These are phyloP conservation scores for Chirona hameri DNA, from an alignment of 2,888 invertebrate genomes.

Conservation along the genomic window DNA sequence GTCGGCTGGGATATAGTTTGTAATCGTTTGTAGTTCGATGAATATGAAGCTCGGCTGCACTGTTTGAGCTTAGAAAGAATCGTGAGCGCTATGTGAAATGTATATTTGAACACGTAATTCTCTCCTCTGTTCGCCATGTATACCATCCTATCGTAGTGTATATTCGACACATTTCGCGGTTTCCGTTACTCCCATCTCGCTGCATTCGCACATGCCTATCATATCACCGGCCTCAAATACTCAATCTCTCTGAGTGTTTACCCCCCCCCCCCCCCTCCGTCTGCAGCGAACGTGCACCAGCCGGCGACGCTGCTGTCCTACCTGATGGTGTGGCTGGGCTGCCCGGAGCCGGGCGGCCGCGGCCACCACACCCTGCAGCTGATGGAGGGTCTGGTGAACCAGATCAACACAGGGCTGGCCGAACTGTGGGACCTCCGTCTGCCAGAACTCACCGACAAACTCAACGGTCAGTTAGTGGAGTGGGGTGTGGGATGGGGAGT, in stretches of 20 bases:
- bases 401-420: constrained; percentile 8
- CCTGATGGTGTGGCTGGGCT: constrained; percentile 13
- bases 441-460: not conserved
- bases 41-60: too few species aligned
- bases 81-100: too few species aligned
- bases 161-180: too few species aligned
- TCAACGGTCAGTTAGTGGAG: constrained; percentile 13
- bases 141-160: too few species aligned
- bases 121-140: too few species aligned
- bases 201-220: not conserved
- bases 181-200: not conserved
- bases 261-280: not conserved
- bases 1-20: too few species aligned
- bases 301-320: constrained; percentile 24
- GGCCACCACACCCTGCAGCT: constrained; percentile 22
- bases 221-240: not conserved
- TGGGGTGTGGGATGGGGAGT: too few species aligned
- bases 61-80: too few species aligned
- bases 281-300: not conserved
- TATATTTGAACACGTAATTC: too few species aligned
- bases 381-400: constrained; percentile 2
- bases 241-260: too few species aligned
- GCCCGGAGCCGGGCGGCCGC: not conserved
- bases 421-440: constrained; percentile 25
- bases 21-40: too few species aligned